Evolutionary conservation across 2,888 invertebrate genomes (phyloP).

Genomic region (Entomobrya multifasciata): DNA sequence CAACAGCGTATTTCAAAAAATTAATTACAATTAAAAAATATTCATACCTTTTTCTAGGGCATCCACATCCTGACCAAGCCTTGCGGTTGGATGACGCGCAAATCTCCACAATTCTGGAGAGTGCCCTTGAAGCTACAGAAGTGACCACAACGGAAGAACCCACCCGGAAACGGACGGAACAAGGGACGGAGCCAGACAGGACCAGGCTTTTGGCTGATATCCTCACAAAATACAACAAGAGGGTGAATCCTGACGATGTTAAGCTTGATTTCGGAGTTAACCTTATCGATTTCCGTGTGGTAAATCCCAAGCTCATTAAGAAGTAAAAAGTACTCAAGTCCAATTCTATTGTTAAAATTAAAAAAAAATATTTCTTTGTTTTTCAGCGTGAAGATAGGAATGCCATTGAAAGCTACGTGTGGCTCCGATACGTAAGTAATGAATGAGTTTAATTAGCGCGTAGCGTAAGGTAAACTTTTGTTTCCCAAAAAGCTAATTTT

Average conservation of each 20-base stretch:
- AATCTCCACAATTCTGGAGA: neutral
- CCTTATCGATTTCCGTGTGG: conserved; percentile 69
- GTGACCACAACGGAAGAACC: neutral
- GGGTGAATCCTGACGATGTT: conserved; percentile 69
- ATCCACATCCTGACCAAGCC: conserved; percentile 32
- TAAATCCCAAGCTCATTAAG: too few relatives aligned
- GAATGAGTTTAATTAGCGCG: neutral
- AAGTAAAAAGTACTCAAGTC: too few relatives aligned
- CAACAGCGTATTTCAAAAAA: neutral
- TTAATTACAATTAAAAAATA: neutral
- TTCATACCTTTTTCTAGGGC: neutral
- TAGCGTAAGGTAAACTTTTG: too few relatives aligned
- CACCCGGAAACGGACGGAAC: neutral
- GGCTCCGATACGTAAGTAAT: conserved; percentile 72
- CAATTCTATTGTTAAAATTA: too few relatives aligned
- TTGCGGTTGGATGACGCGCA: neutral
- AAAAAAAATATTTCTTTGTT: too few relatives aligned
- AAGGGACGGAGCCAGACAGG: conserved; percentile 55
- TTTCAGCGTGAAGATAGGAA: conserved; percentile 62
- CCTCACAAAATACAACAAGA: conserved; percentile 66
- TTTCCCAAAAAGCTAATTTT: too few relatives aligned
- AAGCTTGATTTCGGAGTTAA: conserved; percentile 64
- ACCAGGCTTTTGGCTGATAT: conserved; percentile 61
- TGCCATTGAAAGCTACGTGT: conserved; percentile 61
- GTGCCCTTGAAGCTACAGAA: neutral